Conservation (phyloP, 2,888 invertebrate genomes). For the Limnephilus lunatus region DNA sequence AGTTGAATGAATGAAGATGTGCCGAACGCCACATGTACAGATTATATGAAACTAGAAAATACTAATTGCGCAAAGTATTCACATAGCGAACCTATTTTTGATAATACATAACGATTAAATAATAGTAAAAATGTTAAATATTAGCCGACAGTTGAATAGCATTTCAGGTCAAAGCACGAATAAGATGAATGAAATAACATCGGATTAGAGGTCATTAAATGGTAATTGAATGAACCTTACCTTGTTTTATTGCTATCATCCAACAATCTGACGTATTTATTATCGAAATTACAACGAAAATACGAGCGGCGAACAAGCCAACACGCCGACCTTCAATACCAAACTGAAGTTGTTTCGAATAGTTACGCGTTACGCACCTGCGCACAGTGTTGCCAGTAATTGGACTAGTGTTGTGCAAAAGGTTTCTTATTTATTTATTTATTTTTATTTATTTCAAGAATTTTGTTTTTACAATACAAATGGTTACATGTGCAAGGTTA, state of each 20-base stretch:
- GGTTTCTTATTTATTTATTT: not conserved
- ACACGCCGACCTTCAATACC: conserved; percentile 20
- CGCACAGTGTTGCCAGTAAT: conserved; percentile 32
- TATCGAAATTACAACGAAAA: conserved; percentile 37
- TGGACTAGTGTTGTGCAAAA: not conserved
- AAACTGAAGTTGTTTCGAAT: conserved; percentile 22
- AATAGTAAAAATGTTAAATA: not conserved
- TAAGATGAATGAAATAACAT: conserved; percentile 25
- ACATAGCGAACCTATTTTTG: not conserved
- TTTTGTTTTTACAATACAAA: too few species aligned
- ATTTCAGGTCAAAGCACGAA: not conserved
- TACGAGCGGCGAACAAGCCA: not conserved
- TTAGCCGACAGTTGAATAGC: conserved; percentile 4
- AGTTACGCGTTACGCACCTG: not conserved
- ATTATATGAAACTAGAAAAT: not conserved
- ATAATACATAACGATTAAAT: not conserved
- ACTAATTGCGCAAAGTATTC: conserved; percentile 14
- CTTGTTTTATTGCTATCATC: conserved; percentile 30
- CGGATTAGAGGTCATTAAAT: conserved; percentile 1
- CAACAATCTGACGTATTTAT: conserved; percentile 39
- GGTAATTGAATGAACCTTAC: conserved; percentile 23
- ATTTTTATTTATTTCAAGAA: too few species aligned
- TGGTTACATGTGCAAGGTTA: too few species aligned
- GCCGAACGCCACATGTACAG: not conserved
- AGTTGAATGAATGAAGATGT: not conserved